A percentile compares a stretch with the other conserved stretches of the same genome.
Evolutionary conservation across 2,888 invertebrate species (phyloP).

Genomic region (Mesorhabditis sp.): DNA sequence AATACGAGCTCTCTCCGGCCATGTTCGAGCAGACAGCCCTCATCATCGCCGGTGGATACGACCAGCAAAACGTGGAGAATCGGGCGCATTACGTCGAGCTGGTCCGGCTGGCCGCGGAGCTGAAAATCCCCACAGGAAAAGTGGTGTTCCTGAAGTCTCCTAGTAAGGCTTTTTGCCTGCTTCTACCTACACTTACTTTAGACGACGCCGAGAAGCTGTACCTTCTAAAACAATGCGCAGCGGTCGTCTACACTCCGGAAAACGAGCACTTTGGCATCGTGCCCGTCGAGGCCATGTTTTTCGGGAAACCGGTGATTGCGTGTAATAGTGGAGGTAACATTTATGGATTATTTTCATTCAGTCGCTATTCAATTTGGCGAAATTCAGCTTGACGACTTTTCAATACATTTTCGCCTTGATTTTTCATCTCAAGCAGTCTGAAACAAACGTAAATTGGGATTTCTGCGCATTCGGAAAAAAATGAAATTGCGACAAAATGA

Average conservation of each 20-base stretch:
- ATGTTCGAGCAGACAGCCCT: conserved; percentile 67
- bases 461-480: no score
- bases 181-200: conserved; percentile 15
- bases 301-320: conserved; percentile 86
- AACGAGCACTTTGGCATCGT: conserved; percentile 99
- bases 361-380: no score
- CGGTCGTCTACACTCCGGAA: conserved; percentile 87
- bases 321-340: conserved; percentile 77
- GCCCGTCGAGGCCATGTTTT: conserved; percentile 95
- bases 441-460: no score
- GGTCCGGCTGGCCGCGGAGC: conserved; percentile 67
- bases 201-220: conserved; percentile 79
- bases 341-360: not conserved
- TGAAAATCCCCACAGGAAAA: conserved; percentile 57
- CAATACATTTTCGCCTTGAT: no score
- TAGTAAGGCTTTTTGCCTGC: conserved; percentile 22
- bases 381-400: no score
- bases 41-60: conserved; percentile 93
- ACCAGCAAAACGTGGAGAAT: conserved; percentile 81
- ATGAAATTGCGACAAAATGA: no score
- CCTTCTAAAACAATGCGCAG: conserved; percentile 73
- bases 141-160: conserved; percentile 57
- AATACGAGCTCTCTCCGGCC: conserved; percentile 17
- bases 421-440: no score
- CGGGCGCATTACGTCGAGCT: conserved; percentile 77